Conservation (phyloP, 2,113 vertebrate genomes). For the Hippocampus barbouri region DNA sequence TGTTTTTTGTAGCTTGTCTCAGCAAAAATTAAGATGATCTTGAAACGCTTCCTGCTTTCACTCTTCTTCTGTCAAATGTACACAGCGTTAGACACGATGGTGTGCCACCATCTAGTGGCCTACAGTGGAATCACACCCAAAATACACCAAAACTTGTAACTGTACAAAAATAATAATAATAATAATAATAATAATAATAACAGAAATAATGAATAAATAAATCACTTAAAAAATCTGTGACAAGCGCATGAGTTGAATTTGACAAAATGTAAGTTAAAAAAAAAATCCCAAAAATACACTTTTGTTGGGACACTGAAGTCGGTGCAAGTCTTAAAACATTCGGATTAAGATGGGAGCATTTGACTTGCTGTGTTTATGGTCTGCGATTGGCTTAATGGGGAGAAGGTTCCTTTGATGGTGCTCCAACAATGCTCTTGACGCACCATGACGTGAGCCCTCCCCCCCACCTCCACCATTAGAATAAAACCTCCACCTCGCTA, state of each 20-base stretch:
- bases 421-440: conserved; percentile 3
- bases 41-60: no score
- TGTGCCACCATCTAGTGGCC: no score
- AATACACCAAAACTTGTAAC: no score
- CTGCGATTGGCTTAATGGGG: conserved; percentile 8
- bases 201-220: no score
- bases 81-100: no score
- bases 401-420: conserved; percentile 2
- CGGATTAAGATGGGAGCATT: not conserved
- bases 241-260: not conserved
- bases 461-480: not conserved
- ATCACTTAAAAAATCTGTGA: not conserved
- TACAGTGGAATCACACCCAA: no score
- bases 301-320: not conserved
- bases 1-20: no score
- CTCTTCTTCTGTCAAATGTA: no score
- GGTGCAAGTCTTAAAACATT: not conserved
- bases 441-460: not conserved
- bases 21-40: no score
- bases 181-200: no score
- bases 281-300: not conserved
- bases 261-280: not conserved
- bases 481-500: not conserved
- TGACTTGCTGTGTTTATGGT: conserved; percentile 3
- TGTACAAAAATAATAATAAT: no score